phyloP scores from a whole-genome alignment of 1,140 invertebrate species.

The Drosophila kanapiae region DNA sequence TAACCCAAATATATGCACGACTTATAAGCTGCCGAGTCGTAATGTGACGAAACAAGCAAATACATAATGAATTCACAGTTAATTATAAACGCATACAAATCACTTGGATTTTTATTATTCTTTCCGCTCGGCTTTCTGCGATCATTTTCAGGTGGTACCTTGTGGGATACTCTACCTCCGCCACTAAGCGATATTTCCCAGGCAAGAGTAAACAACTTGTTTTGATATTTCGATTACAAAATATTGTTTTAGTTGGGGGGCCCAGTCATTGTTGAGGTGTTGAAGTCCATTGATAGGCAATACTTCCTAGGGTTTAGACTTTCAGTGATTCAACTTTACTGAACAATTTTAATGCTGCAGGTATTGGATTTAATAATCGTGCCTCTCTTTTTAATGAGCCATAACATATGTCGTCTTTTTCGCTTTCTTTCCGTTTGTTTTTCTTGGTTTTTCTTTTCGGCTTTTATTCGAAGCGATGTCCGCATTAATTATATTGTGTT shows the following conservation, averaged over 20 bases:
- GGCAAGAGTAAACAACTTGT: slow-evolving; percentile 29
- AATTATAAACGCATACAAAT: slow-evolving; percentile 61
- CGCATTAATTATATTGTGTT: slow-evolving; percentile 47
- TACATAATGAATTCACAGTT: slow-evolving; percentile 37
- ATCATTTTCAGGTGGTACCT: background rate
- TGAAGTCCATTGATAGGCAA: slow-evolving; percentile 4
- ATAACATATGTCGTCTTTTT: slow-evolving; percentile 9
- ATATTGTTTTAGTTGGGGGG: slow-evolving; percentile 16
- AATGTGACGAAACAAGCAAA: slow-evolving; percentile 35
- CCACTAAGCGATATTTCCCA: background rate
- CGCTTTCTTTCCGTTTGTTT: slow-evolving; percentile 22
- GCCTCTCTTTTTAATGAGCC: slow-evolving; percentile 1
- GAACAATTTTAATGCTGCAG: background rate
- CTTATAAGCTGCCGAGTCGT: slow-evolving; percentile 4
- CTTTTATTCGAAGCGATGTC: slow-evolving; percentile 29
- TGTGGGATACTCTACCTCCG: slow-evolving; percentile 5
- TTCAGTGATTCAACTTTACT: slow-evolving; percentile 17
- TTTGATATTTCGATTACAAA: slow-evolving; percentile 25
- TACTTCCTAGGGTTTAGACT: background rate
- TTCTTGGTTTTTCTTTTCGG: slow-evolving; percentile 11
- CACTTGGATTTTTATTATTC: slow-evolving; percentile 43
- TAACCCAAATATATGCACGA: slow-evolving; percentile 62
- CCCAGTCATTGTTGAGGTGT: background rate
- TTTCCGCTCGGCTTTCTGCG: slow-evolving; percentile 10
- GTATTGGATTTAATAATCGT: background rate